phyloP scores from a whole-genome alignment of 1,140 invertebrate species.

The Lerema accius region DNA sequence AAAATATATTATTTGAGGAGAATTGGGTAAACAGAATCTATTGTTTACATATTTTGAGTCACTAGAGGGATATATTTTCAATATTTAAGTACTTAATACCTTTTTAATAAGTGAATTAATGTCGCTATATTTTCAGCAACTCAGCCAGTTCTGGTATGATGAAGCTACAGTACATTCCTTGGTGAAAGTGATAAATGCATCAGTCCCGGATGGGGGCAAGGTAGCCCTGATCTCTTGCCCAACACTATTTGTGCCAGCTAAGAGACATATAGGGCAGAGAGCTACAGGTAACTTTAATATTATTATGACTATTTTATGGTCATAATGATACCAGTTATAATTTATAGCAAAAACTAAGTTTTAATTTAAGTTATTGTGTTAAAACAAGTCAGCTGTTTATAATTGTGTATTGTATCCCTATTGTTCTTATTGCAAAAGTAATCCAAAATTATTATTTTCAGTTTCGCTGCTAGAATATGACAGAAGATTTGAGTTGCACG shows the following conservation, averaged over 20 bases:
- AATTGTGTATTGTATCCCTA: too few species aligned
- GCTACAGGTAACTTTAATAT: conserved; percentile 66
- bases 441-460: conserved; percentile 78
- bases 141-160: conserved; percentile 98
- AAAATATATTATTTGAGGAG: conserved; percentile 87
- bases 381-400: too few species aligned
- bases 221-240: conserved; percentile 96
- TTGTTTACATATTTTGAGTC: too few species aligned
- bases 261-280: conserved; percentile 75
- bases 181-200: conserved; percentile 84
- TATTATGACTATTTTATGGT: too few species aligned
- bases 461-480: conserved; percentile 93
- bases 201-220: conserved; percentile 83
- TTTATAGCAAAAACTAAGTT: too few species aligned
- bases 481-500: conserved; percentile 90
- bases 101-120: neutral
- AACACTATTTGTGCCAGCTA: conserved; percentile 89
- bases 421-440: too few species aligned
- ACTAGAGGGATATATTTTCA: too few species aligned
- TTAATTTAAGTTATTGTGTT: too few species aligned
- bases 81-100: too few species aligned
- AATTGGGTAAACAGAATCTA: conserved; percentile 92
- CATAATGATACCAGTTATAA: too few species aligned
- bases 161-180: conserved; percentile 88
- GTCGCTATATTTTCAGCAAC: conserved; percentile 87